A percentile compares a stretch with the other conserved stretches of the same genome.
phyloP scores from a whole-genome alignment of 64 coral and sea anemone genomes.

The Exaiptasia diaphana region DNA sequence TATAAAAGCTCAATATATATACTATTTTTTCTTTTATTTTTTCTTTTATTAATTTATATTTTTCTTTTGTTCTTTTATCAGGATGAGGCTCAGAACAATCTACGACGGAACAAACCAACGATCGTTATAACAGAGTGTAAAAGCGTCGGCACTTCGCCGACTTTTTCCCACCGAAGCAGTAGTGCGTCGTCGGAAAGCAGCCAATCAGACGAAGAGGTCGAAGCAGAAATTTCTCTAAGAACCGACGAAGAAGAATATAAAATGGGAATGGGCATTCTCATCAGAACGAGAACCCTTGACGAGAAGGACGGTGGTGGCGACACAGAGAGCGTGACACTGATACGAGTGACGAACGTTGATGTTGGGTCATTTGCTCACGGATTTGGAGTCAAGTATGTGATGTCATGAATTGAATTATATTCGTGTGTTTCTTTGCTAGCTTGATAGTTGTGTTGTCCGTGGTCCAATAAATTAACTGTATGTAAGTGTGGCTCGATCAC shows the following conservation, averaged over 20 bases:
- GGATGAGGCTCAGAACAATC: not conserved
- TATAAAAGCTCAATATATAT: not conserved
- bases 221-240: not conserved
- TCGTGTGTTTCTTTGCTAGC: not conserved
- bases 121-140: conserved; percentile 8
- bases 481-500: not conserved
- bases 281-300: not conserved
- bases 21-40: not conserved
- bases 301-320: not conserved
- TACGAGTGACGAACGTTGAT: not conserved
- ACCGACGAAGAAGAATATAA: not conserved
- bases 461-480: not conserved
- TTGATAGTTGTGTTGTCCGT: not conserved
- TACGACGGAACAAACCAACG: not conserved
- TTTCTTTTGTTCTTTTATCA: no score
- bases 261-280: not conserved
- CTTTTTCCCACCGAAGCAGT: not conserved
- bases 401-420: not conserved
- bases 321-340: not conserved
- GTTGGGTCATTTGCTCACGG: conserved; percentile 14
- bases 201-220: not conserved
- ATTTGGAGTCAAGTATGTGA: conserved; percentile 11
- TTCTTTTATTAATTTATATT: not conserved
- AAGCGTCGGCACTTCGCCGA: not conserved
- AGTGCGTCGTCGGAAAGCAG: not conserved